Percentiles rank a stretch among this genome's conserved stretches.
Evolutionary conservation across 1,140 invertebrate species (phyloP).

Genomic region (Cyrtorhinus lividipennis): DNA sequence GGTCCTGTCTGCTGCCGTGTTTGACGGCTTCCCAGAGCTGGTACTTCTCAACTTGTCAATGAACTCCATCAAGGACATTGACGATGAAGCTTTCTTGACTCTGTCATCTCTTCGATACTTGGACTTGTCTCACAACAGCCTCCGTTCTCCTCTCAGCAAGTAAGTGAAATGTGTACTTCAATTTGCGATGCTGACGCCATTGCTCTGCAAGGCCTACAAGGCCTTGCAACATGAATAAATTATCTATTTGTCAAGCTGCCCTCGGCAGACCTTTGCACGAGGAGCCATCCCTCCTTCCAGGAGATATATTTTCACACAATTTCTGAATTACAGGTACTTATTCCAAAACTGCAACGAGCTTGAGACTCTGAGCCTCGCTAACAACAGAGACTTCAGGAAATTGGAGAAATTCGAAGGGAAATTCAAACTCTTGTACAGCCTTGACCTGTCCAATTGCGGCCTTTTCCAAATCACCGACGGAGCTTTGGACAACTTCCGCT

Average conservation of each 20-base stretch:
- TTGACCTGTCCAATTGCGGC: constrained; percentile 52
- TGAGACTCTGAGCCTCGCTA: constrained; percentile 46
- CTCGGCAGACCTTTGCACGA: too few species aligned
- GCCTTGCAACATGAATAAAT: too few species aligned
- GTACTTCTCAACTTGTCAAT: constrained; percentile 44
- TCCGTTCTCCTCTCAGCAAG: constrained; percentile 41
- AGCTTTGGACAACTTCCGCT: constrained; percentile 49
- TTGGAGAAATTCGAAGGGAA: constrained; percentile 40
- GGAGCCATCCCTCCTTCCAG: too few species aligned
- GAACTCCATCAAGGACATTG: constrained; percentile 47
- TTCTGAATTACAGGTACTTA: constrained; percentile 31
- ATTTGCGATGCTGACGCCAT: too few species aligned
- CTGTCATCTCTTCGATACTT: constrained; percentile 44
- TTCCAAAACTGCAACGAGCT: constrained; percentile 48
- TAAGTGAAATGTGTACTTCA: too few species aligned
- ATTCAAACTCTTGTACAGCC: constrained; percentile 42
- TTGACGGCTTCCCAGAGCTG: constrained; percentile 41
- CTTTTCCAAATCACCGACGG: constrained; percentile 41
- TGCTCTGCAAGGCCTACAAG: too few species aligned
- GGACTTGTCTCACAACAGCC: constrained; percentile 49
- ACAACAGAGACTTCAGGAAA: constrained; percentile 44
- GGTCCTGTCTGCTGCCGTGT: constrained; percentile 43
- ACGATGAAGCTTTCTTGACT: constrained; percentile 45
- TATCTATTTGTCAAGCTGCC: too few species aligned
- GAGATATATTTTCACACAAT: too few species aligned